Conservation (phyloP, 2,888 invertebrate species). For the Papilio gigon region DNA sequence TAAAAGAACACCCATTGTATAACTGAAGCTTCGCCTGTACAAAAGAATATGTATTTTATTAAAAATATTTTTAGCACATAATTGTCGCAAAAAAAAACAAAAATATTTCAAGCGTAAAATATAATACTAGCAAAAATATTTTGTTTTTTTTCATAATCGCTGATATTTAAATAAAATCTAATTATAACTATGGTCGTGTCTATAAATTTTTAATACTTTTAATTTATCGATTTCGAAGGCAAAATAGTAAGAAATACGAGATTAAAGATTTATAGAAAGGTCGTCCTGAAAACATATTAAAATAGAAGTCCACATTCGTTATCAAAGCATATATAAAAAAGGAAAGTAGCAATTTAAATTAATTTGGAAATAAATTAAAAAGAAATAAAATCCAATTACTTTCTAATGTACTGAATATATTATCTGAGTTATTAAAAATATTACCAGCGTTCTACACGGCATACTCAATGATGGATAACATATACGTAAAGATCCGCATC, state of each 20-base stretch:
- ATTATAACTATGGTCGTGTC: constrained; percentile 13
- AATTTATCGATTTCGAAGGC: constrained; percentile 53
- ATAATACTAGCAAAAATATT: too few species aligned
- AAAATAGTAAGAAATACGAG: constrained; percentile 59
- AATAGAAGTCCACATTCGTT: background rate
- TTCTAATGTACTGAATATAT: too few species aligned
- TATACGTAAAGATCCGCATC: too few species aligned
- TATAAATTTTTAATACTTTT: constrained; percentile 43
- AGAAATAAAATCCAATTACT: too few species aligned
- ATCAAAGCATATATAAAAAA: constrained; percentile 12
- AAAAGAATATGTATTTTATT: background rate
- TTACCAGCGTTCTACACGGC: too few species aligned
- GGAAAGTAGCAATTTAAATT: background rate
- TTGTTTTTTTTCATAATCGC: too few species aligned
- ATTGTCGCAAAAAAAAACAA: too few species aligned
- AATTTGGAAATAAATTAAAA: background rate
- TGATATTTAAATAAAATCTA: constrained; percentile 11
- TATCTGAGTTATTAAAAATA: too few species aligned
- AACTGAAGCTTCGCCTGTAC: background rate
- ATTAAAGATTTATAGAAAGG: constrained; percentile 56
- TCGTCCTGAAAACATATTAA: constrained; percentile 36
- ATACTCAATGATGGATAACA: too few species aligned
- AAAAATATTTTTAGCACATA: background rate
- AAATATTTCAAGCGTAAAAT: too few species aligned
- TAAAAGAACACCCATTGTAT: background rate